A percentile compares a stretch with the other conserved stretches of the same genome.
Evolutionary conservation across 2,797 vertebrate species (phyloP).

Genomic region (Malacoctenus gilli): DNA sequence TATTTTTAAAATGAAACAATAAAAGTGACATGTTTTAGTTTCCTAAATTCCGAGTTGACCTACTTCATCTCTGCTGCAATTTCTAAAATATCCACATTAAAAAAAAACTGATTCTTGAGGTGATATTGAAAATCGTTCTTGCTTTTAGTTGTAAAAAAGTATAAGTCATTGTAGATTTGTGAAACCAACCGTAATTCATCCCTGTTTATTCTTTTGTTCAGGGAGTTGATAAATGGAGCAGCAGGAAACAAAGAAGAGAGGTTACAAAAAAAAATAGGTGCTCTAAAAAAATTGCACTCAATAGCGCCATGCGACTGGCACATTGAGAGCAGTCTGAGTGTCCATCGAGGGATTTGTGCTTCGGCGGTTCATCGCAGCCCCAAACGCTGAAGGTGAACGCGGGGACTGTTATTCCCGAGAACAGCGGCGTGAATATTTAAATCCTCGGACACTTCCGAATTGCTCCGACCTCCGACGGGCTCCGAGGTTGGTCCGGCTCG

Average conservation of each 20-base stretch:
- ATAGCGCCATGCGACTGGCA: constrained; percentile 60
- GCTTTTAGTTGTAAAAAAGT: too few species aligned
- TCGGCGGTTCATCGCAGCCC: constrained; percentile 22
- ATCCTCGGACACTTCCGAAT: constrained; percentile 6
- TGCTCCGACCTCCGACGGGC: constrained; percentile 10
- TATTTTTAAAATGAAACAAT: too few species aligned
- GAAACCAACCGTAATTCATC: too few species aligned
- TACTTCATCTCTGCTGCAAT: too few species aligned
- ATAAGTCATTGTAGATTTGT: too few species aligned
- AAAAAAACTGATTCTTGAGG: too few species aligned
- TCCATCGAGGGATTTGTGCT: constrained; percentile 38
- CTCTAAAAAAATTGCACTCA: constrained; percentile 55
- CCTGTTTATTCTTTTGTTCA: not conserved
- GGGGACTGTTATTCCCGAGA: constrained; percentile 26
- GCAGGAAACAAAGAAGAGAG: constrained; percentile 6
- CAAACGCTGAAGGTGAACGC: constrained; percentile 18
- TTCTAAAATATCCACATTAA: too few species aligned
- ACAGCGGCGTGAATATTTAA: constrained; percentile 34
- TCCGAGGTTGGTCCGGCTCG: constrained; percentile 24
- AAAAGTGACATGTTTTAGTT: too few species aligned
- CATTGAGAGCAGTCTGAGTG: constrained; percentile 54
- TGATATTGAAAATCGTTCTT: too few species aligned
- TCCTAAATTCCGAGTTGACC: too few species aligned
- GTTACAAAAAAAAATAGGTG: constrained; percentile 56
- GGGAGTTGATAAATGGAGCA: constrained; percentile 7